Evolutionary conservation across 2,888 invertebrate genomes (phyloP), one percentile per base, ranked within the genome.

Genomic region (Drosophila meridiana): DNA sequence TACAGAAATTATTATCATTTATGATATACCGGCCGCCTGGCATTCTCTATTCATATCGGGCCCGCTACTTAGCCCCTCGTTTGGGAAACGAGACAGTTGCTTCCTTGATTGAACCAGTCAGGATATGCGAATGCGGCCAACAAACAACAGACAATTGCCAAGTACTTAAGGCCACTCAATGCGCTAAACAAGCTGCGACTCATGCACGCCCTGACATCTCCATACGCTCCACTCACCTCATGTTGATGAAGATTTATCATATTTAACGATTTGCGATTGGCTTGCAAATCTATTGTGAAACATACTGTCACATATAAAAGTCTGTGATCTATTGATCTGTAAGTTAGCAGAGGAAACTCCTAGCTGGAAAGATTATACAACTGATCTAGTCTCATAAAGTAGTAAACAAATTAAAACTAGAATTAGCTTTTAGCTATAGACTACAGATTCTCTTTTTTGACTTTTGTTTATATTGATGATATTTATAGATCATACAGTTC

Each of bases 1-100:
- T 87, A 83, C 77, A 79, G 58, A 83, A 83, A 87, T 85, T 87
- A 87, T 84, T 87, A 87, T 87, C 85, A 87, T 85, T 83, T 74
- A 84, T 87, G 84, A 78, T 72, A 78, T 72, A 64, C 63, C 78
- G 26, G 58, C 48, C 62, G 50, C 26, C 52, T 48, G 36, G 32
- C 32, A 0, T 5, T 28, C n/a, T 45, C 38, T 30, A 32, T 67
- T 56, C 60, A 69, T 69, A 69, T 66, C 60, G 61, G 53, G 61
- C 55, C 57, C 59, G 73, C 78, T 71, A 74, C 78, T 78, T 76
- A 72, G 59, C 64, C 38, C 78, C 59, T 78, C 73, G 59, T 62
- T 68, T 71, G 70, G 79, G 76, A 84, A 81, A 73, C 73, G 76
- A 84, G 83, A 76, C 83, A 87, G 82, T 87, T 87, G 87, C 85